A percentile compares a stretch with the other conserved stretches of the same genome.
phyloP scores from a whole-genome alignment of 2,888 invertebrate genomes.

The Andrena camellia region DNA sequence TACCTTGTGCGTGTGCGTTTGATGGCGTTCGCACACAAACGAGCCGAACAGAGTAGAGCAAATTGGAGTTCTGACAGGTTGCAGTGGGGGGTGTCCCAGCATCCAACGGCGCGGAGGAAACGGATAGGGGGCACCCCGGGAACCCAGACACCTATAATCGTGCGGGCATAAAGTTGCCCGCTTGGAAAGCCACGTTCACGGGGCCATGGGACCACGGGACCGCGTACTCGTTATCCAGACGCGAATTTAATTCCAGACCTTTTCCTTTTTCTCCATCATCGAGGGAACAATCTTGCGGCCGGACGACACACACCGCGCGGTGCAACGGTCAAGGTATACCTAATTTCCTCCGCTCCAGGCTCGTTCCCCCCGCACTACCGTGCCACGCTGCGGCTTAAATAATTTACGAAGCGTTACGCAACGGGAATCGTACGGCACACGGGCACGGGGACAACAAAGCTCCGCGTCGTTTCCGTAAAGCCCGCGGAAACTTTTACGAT shows the following conservation, averaged over 20 bases:
- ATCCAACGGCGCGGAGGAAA: slow-evolving; percentile 65
- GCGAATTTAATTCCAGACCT: slow-evolving; percentile 63
- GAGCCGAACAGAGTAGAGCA: slow-evolving; percentile 63
- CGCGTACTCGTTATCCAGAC: slow-evolving; percentile 58
- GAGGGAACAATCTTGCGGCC: not conserved
- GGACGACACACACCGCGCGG: not conserved
- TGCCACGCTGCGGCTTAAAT: not conserved
- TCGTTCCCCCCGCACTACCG: not conserved
- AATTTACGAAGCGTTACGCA: slow-evolving; percentile 11
- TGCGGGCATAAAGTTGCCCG: slow-evolving; percentile 68
- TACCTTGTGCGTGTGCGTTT: not conserved
- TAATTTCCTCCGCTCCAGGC: not conserved
- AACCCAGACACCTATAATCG: slow-evolving; percentile 69
- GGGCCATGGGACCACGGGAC: slow-evolving; percentile 17
- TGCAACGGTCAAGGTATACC: not conserved
- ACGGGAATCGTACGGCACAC: not conserved
- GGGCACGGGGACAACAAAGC: not conserved
- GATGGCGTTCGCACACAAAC: slow-evolving; percentile 35
- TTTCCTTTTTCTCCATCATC: not conserved
- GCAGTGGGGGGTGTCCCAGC: slow-evolving; percentile 71
- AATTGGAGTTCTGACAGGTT: slow-evolving; percentile 74
- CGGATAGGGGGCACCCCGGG: slow-evolving; percentile 71
- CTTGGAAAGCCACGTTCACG: slow-evolving; percentile 53
- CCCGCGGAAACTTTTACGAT: not conserved
- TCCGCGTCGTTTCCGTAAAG: not conserved